Evolutionary conservation across 2,797 vertebrate genomes (phyloP).

Genomic region (Leptatherina wallacei): DNA sequence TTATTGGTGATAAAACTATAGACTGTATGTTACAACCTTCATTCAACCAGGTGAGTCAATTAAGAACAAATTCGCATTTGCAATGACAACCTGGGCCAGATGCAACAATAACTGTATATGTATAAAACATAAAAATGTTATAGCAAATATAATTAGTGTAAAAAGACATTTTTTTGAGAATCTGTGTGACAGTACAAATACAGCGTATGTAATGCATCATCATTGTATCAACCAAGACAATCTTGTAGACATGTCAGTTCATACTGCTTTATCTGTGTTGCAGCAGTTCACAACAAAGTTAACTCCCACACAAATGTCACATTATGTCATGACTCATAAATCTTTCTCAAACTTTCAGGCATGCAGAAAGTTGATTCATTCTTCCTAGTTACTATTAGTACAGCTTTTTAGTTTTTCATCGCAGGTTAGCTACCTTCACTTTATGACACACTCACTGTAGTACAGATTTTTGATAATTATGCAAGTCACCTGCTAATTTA

Average conservation of each 20-base stretch:
- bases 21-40: too few relatives aligned
- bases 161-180: not conserved
- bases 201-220: not conserved
- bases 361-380: slow-evolving; percentile 58
- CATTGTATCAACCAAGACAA: slow-evolving; percentile 11
- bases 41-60: too few relatives aligned
- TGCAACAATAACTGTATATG: too few relatives aligned
- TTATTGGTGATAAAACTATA: not conserved
- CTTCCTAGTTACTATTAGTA: slow-evolving; percentile 35
- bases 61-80: too few relatives aligned
- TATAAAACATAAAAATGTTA: not conserved
- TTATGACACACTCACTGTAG: not conserved
- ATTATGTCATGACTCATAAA: slow-evolving; percentile 32
- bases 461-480: not conserved
- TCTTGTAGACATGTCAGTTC: slow-evolving; percentile 53
- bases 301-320: not conserved
- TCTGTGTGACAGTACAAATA: not conserved
- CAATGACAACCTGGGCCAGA: too few relatives aligned
- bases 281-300: not conserved
- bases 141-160: not conserved
- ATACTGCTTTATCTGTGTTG: not conserved
- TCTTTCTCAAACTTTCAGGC: slow-evolving; percentile 50
- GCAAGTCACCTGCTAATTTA: not conserved
- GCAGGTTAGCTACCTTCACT: slow-evolving; percentile 23
- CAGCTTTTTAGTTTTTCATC: slow-evolving; percentile 31